Conservation (phyloP, 2,113 vertebrate genomes). For the Kryptolebias marmoratus region DNA sequence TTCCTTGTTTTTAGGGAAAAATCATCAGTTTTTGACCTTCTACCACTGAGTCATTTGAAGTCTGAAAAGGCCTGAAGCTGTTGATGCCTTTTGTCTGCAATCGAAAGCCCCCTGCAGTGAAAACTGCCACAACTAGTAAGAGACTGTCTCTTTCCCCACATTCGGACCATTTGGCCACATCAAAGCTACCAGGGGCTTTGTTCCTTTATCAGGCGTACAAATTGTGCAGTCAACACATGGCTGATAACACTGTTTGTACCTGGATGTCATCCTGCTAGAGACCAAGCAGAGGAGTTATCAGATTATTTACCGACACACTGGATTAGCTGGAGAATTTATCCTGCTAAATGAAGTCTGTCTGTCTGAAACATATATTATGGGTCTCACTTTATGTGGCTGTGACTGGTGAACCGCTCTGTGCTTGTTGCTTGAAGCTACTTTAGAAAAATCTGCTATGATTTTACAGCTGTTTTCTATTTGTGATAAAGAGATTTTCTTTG, state of each 20-base stretch:
- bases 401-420: not conserved
- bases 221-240: constrained; percentile 56
- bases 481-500: constrained; percentile 19
- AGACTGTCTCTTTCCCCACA: constrained; percentile 44
- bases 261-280: constrained; percentile 22
- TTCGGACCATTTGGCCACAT: constrained; percentile 71
- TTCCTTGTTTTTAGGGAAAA: not conserved
- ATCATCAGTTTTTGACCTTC: not conserved
- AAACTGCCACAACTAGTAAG: constrained; percentile 38
- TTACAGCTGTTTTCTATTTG: constrained; percentile 10
- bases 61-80: constrained; percentile 16
- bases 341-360: not conserved
- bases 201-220: constrained; percentile 74
- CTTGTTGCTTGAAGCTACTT: not conserved
- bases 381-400: not conserved
- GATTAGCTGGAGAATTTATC: not conserved
- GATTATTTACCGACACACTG: not conserved
- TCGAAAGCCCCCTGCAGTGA: constrained; percentile 49
- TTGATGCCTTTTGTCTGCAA: constrained; percentile 53
- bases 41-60: constrained; percentile 10
- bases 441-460: not conserved
- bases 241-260: constrained; percentile 63
- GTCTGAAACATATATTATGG: not conserved
- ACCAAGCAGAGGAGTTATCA: constrained; percentile 10
- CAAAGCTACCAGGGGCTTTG: constrained; percentile 72